Conservation (phyloP, 2,888 invertebrate genomes). For the Lasioglossum malachurum region DNA sequence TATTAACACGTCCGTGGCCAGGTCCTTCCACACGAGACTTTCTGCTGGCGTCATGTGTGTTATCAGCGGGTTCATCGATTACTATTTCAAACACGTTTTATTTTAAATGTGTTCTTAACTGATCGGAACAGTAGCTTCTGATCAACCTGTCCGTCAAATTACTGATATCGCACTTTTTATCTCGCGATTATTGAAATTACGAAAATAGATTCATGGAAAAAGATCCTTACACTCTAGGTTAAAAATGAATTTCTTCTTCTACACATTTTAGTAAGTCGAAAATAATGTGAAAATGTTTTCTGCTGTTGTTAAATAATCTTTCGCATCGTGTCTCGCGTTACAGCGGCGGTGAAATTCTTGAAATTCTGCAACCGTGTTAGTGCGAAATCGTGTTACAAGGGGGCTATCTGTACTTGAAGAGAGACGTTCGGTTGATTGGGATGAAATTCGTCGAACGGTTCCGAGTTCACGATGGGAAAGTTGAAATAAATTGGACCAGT, state of each 20-base stretch:
- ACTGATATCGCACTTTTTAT: not conserved
- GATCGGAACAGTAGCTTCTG: not conserved
- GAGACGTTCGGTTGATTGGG: slow-evolving; percentile 8
- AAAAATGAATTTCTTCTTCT: too few relatives aligned
- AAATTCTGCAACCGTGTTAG: not conserved
- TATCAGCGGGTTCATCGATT: not conserved
- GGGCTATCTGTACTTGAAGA: not conserved
- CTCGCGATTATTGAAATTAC: not conserved
- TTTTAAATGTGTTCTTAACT: not conserved
- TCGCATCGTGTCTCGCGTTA: not conserved
- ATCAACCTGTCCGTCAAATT: not conserved
- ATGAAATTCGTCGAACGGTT: slow-evolving; percentile 16
- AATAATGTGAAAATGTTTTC: not conserved
- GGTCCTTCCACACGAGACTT: not conserved
- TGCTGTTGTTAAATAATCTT: not conserved
- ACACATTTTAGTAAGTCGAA: not conserved
- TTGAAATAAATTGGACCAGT: slow-evolving; percentile 20
- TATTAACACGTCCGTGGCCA: not conserved
- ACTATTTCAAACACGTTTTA: not conserved
- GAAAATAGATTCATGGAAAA: not conserved
- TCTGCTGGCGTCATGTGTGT: not conserved
- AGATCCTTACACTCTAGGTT: too few relatives aligned
- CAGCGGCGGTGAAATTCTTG: not conserved
- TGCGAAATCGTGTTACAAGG: not conserved
- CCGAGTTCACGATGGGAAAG: not conserved